Conservation (phyloP, 2,797 vertebrate species). For the Oreortyx pictus region DNA sequence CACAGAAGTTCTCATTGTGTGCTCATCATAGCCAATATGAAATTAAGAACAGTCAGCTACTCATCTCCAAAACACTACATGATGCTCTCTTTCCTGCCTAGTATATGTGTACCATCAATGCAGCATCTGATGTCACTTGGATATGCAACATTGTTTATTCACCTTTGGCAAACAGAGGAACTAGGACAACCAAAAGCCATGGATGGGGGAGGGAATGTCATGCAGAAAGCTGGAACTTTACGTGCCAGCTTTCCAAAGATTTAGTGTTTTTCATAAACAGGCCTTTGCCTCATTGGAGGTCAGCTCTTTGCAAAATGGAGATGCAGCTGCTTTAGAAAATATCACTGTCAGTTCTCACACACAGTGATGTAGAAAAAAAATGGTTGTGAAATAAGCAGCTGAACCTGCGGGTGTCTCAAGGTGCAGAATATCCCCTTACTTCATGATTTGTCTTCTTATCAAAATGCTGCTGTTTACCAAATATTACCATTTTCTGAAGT, state of each 20-base stretch:
- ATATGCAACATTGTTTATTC: rapidly evolving
- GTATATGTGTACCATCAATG: rapidly evolving
- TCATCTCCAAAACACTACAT: background rate
- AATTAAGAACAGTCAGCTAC: background rate
- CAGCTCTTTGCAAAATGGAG: background rate
- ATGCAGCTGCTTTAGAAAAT: background rate
- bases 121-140: background rate
- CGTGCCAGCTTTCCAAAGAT: background rate
- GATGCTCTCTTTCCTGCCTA: background rate
- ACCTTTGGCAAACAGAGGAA: background rate
- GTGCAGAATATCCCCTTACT: background rate
- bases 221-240: background rate
- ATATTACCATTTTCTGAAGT: background rate
- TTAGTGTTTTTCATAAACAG: background rate
- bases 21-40: background rate
- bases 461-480: background rate
- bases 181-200: background rate
- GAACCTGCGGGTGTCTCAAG: background rate
- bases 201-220: background rate
- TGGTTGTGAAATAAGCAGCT: rapidly evolving
- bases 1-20: background rate
- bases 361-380: background rate
- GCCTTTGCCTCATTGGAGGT: background rate
- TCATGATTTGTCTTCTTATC: background rate
- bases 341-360: background rate